These are phyloP conservation scores for Rhimphoctona megacephalus DNA, from an alignment of 2,888 invertebrate genomes.

Conservation along the genomic window DNA sequence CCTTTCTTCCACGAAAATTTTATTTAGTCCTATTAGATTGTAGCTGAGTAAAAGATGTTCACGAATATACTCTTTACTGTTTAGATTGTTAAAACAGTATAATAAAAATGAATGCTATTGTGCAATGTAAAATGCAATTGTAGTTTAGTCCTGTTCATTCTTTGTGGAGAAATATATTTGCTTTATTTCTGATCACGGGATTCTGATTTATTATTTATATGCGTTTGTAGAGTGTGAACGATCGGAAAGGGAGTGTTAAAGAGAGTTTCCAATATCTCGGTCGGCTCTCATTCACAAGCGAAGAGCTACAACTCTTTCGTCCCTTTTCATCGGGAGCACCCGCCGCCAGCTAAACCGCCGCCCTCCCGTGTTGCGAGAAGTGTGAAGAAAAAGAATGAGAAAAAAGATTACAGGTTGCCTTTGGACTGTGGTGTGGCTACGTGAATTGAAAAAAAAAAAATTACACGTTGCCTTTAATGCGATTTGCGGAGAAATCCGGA, in stretches of 20 bases:
- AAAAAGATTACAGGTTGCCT: slow-evolving; percentile 75
- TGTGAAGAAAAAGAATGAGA: slow-evolving; percentile 50
- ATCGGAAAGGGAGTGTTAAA: slow-evolving; percentile 47
- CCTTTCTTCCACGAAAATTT: background rate
- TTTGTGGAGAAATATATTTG: background rate
- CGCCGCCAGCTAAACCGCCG: slow-evolving; percentile 66
- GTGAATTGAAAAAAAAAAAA: slow-evolving; percentile 75
- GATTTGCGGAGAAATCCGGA: slow-evolving; percentile 76
- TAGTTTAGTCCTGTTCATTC: too few relatives aligned
- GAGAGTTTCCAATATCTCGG: slow-evolving; percentile 70
- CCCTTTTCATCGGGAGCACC: slow-evolving; percentile 63
- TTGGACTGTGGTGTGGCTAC: slow-evolving; percentile 70
- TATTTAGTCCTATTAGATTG: background rate
- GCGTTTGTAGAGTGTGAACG: slow-evolving; percentile 29
- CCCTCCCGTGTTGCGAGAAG: slow-evolving; percentile 60
- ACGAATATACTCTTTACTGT: background rate
- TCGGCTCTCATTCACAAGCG: slow-evolving; percentile 60
- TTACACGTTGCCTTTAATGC: slow-evolving; percentile 83
- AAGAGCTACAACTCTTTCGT: slow-evolving; percentile 67
- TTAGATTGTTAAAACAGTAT: background rate
- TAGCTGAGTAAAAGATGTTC: background rate
- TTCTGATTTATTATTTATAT: slow-evolving; percentile 18
- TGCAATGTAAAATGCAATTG: background rate
- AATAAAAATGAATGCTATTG: background rate
- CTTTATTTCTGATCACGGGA: background rate